A percentile compares a stretch with the other conserved stretches of the same genome.
Evolutionary conservation across 2,113 vertebrate genomes (phyloP).

Genomic region (Chionodraco myersi): DNA sequence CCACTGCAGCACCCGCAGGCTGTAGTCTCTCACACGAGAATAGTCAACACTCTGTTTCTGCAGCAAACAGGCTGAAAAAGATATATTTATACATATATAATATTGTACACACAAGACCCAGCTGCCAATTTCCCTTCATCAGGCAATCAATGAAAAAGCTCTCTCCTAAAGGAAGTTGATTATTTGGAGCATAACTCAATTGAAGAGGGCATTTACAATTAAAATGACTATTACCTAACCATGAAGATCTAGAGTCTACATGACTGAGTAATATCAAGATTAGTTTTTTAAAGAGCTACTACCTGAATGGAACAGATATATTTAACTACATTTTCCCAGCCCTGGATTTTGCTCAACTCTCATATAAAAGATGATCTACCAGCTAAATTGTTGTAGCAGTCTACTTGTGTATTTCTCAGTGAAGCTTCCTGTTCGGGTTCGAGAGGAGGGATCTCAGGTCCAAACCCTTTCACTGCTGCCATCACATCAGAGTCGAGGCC

Average conservation of each 20-base stretch:
- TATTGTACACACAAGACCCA: neutral
- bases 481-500: constrained; percentile 85
- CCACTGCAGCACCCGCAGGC: constrained; percentile 86
- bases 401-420: constrained; percentile 86
- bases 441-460: constrained; percentile 76
- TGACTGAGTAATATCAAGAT: neutral
- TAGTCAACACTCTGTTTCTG: constrained; percentile 88
- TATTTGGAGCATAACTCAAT: neutral
- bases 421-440: constrained; percentile 81
- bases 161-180: neutral
- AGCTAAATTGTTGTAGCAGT: constrained; percentile 94
- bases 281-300: no score
- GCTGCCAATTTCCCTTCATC: neutral
- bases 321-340: neutral
- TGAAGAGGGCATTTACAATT: no score
- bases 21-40: constrained; percentile 89
- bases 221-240: no score
- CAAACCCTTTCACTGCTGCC: constrained; percentile 80
- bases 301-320: neutral
- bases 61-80: constrained; percentile 88
- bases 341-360: neutral
- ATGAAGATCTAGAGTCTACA: neutral
- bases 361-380: constrained; percentile 76
- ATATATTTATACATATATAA: neutral
- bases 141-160: neutral